A percentile compares a stretch with the other conserved stretches of the same genome.
Evolutionary conservation across 2,113 vertebrate genomes (phyloP).

Genomic region (Amblyopsis rosae): DNA sequence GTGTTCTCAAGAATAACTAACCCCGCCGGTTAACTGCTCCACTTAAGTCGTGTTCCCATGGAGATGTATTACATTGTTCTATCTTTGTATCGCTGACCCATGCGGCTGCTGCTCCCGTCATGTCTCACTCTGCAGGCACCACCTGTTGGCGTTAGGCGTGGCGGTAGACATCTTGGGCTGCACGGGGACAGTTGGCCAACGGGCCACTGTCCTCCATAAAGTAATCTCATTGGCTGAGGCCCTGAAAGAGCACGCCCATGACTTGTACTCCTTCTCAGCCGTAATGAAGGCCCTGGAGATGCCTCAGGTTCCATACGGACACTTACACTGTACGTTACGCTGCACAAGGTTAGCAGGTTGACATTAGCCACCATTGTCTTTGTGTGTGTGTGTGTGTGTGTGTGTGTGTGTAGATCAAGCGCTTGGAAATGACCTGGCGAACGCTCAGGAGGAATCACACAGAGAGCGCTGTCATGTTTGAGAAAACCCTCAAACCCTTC

Average conservation of each 20-base stretch:
- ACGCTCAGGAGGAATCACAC: conserved; percentile 82
- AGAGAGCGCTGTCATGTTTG: conserved; percentile 80
- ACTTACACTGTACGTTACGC: background rate
- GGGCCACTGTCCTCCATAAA: conserved; percentile 78
- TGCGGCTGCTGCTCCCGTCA: background rate
- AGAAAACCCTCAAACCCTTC: conserved; percentile 87
- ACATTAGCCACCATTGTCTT: background rate
- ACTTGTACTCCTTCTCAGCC: conserved; percentile 85
- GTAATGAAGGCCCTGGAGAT: conserved; percentile 87
- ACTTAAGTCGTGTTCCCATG: too few species aligned
- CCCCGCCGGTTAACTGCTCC: too few species aligned
- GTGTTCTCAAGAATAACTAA: too few species aligned
- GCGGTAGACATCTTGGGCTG: conserved; percentile 88
- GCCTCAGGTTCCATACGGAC: conserved; percentile 78
- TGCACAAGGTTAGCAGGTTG: background rate
- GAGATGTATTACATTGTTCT: too few species aligned
- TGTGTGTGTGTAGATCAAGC: conserved; percentile 69
- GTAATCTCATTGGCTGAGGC: conserved; percentile 80
- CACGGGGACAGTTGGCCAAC: conserved; percentile 78
- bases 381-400: background rate
- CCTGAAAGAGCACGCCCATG: conserved; percentile 73
- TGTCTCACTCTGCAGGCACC: conserved; percentile 72
- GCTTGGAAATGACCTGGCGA: conserved; percentile 86
- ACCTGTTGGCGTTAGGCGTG: conserved; percentile 79
- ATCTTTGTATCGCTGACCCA: too few species aligned